Conservation (phyloP, 2,113 vertebrate genomes). For the Lathamus discolor region DNA sequence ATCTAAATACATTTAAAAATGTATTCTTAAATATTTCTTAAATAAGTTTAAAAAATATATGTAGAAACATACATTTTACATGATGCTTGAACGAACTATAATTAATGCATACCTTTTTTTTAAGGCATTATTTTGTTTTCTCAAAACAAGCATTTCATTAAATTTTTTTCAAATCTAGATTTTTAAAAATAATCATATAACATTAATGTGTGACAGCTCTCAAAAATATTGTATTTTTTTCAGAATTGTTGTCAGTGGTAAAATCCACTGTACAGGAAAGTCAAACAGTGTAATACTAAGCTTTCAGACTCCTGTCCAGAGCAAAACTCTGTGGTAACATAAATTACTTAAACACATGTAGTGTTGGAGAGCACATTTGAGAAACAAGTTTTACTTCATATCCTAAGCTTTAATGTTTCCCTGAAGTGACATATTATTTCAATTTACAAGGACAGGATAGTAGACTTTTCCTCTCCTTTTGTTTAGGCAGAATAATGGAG, state of each 20-base stretch:
- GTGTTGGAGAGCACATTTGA: not conserved
- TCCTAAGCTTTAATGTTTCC: not conserved
- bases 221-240: not conserved
- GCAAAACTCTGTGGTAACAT: not conserved
- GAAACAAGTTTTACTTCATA: not conserved
- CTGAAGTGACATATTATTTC: not conserved
- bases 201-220: not conserved
- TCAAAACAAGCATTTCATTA: not conserved
- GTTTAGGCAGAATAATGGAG: not conserved
- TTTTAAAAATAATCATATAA: not conserved
- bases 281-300: not conserved
- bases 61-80: not conserved
- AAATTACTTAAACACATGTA: fast-evolving
- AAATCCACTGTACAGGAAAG: not conserved
- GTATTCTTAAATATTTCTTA: not conserved
- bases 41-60: not conserved
- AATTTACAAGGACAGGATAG: not conserved
- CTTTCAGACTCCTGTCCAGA: not conserved
- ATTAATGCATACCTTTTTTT: not conserved
- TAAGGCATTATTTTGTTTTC: not conserved
- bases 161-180: not conserved
- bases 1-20: too few species aligned
- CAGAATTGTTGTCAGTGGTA: not conserved
- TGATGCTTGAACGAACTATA: not conserved
- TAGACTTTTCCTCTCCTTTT: not conserved